Evolutionary conservation across 2,888 invertebrate species (phyloP).

Genomic region (Cremastinae sp.): DNA sequence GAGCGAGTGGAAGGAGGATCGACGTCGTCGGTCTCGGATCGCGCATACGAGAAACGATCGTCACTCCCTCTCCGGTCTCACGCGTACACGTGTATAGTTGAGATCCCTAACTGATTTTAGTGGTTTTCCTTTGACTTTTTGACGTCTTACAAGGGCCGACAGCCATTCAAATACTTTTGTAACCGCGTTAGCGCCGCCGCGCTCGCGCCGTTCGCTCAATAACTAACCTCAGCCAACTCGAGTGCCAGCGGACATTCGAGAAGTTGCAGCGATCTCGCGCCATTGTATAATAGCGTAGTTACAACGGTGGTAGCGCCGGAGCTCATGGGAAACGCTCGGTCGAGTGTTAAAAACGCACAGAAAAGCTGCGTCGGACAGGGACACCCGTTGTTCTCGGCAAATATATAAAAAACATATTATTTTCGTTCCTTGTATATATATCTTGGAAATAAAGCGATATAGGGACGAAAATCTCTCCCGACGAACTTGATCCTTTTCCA

Average conservation of each 20-base stretch:
- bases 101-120: constrained; percentile 80
- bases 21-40: constrained; percentile 49
- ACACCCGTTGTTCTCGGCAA: constrained; percentile 21
- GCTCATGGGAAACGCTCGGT: constrained; percentile 43
- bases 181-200: constrained; percentile 71
- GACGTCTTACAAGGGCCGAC: constrained; percentile 79
- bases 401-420: no score
- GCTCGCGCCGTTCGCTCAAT: constrained; percentile 70
- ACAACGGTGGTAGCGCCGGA: constrained; percentile 15
- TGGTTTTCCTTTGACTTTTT: constrained; percentile 80
- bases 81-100: constrained; percentile 71
- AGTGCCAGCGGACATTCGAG: constrained; percentile 54
- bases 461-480: no score
- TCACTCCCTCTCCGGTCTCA: constrained; percentile 63
- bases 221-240: constrained; percentile 78
- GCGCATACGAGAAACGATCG: constrained; percentile 50
- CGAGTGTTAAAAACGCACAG: not conserved
- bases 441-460: no score
- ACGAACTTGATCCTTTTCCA: no score
- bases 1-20: constrained; percentile 38
- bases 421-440: no score
- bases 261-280: not conserved
- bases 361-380: constrained; percentile 19
- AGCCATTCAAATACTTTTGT: constrained; percentile 79
- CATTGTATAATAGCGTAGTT: constrained; percentile 4